Base-by-base conservation (phyloP, 1,140 invertebrate species). In the Myzus persicae region DNA sequence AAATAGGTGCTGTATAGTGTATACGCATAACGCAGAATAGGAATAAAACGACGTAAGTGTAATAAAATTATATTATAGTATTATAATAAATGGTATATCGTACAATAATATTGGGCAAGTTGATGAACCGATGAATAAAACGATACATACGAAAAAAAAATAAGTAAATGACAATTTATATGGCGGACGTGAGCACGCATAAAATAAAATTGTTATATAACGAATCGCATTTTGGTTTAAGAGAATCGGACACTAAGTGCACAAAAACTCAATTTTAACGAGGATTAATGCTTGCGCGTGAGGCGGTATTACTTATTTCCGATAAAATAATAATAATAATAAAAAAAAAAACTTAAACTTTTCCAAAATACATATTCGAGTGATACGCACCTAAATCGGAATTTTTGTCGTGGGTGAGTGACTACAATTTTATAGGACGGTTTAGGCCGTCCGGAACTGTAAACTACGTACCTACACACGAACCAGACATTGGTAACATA, bases 71-170 rank as follows among this genome's bases (percentile, higher is more conserved):
- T 31, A 31, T 31, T 9, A n/a, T n/a, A n/a, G 31, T 31, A 59
- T 67, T n/a, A 67, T 67, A 14, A 14, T n/a, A 3, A 8, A 48
- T 6, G 59, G 31, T 67, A 67, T 67, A 67, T n/a, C 31, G 59
- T 67, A 67, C n/a, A 18, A 67, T 67, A n/a, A 18, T 67, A 67
- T 67, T 67, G 59, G n/a, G 14, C 59, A 14, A 67, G 31, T 67
- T 67, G 59, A 67, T 67, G 59, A 67, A 67, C 31, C 59, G 31
- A 76, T 76, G n/a, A 76, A 76, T 76, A 76, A n/a, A 76, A 76
- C 59, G 59, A n/a, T 76, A n/a, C 59, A 76, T 36, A 76, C 0
- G n/a, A 67, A 67, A 67, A 67, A 4, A 31, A 11, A 67, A n/a
- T n/a, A n/a, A n/a, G 59, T n/a, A 76, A 76, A 76, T 76, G 11